Percentiles rank a stretch among this genome's conserved stretches.
These are phyloP conservation scores for Drosophila santomea DNA, from an alignment of 1,140 invertebrate genomes.

Conservation along the genomic window DNA sequence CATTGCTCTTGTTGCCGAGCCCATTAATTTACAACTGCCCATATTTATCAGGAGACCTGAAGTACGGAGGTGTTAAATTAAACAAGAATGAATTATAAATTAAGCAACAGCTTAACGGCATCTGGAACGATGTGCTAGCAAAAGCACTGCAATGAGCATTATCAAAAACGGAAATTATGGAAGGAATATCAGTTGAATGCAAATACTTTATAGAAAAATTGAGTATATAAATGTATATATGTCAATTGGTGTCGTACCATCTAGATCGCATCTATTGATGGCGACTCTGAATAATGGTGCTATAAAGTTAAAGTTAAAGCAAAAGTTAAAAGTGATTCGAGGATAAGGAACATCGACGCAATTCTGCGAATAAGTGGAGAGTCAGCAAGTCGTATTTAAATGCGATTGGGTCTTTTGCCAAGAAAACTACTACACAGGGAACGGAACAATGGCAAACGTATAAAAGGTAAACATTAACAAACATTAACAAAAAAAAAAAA, in stretches of 20 bases:
- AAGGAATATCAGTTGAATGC: too few relatives aligned
- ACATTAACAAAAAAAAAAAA: constrained; percentile 14
- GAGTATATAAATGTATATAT: neutral
- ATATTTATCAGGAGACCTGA: constrained; percentile 11
- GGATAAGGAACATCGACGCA: constrained; percentile 31
- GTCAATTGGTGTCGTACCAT: constrained; percentile 6
- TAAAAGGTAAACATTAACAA: constrained; percentile 28
- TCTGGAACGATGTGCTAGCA: neutral
- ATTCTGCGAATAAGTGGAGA: constrained; percentile 63
- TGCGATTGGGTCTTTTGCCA: constrained; percentile 31
- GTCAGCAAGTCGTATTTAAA: constrained; percentile 44
- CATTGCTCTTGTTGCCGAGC: neutral
- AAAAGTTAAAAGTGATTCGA: constrained; percentile 5
- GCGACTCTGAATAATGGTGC: constrained; percentile 8
- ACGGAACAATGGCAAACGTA: constrained; percentile 28
- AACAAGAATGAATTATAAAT: constrained; percentile 56
- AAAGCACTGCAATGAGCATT: neutral
- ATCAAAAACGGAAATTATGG: neutral
- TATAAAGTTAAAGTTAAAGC: neutral
- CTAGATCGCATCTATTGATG: constrained; percentile 4
- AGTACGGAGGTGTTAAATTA: constrained; percentile 60
- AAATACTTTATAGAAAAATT: too few relatives aligned
- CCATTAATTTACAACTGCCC: constrained; percentile 33
- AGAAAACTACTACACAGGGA: constrained; percentile 12
- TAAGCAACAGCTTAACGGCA: constrained; percentile 4